phyloP scores from a whole-genome alignment of 1,140 invertebrate species.

The Linepithema humile region DNA sequence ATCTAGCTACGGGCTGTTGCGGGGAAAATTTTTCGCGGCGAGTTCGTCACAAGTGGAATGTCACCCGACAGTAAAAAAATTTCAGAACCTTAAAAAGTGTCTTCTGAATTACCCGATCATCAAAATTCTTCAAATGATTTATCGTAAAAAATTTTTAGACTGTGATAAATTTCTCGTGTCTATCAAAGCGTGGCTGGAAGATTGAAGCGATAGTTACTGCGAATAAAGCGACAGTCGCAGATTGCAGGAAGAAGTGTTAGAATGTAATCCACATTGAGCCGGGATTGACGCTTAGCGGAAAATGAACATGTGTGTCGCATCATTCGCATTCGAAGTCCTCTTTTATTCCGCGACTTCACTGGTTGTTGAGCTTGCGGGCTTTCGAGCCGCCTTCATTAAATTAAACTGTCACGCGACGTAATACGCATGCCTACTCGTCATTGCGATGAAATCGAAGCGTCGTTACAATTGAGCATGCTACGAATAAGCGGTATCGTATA shows the following conservation, averaged over 20 bases:
- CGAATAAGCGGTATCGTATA: slow-evolving; percentile 10
- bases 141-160: too few relatives aligned
- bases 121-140: not conserved
- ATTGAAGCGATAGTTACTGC: not conserved
- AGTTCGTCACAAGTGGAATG: not conserved
- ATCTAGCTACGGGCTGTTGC: slow-evolving; percentile 24
- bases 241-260: not conserved
- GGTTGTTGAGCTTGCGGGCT: slow-evolving; percentile 50
- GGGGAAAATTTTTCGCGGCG: not conserved
- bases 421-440: slow-evolving; percentile 18
- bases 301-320: not conserved
- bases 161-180: too few relatives aligned
- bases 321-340: not conserved
- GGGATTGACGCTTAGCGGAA: not conserved
- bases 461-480: not conserved
- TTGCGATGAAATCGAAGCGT: slow-evolving; percentile 2
- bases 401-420: slow-evolving; percentile 46
- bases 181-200: too few relatives aligned
- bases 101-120: too few relatives aligned
- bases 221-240: not conserved
- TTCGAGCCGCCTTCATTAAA: slow-evolving; percentile 53
- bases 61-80: not conserved
- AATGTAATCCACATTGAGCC: not conserved
- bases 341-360: slow-evolving; percentile 2
- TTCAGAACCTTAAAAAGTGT: not conserved